phyloP scores from a whole-genome alignment of 2,888 invertebrate species.

The Euzophera pinguis region DNA sequence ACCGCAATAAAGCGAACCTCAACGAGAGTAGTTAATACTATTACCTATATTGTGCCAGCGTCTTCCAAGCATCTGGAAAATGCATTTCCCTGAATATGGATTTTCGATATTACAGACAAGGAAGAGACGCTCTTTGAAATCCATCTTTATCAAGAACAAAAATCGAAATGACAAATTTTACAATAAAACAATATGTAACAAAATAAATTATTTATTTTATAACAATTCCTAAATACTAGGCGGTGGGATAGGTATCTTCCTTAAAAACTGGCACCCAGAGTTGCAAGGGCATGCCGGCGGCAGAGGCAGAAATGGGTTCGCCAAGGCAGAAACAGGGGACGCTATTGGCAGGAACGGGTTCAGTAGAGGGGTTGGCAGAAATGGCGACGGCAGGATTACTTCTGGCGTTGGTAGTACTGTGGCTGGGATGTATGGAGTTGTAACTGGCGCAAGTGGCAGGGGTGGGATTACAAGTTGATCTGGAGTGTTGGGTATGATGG shows the following conservation, averaged over 20 bases:
- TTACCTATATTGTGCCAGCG: no score
- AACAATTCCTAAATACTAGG: constrained; percentile 40
- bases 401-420: background rate
- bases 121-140: no score
- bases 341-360: constrained; percentile 34
- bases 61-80: no score
- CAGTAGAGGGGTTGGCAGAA: constrained; percentile 20
- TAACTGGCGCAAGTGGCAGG: background rate
- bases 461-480: constrained; percentile 7
- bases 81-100: no score
- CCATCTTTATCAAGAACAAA: no score
- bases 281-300: constrained; percentile 35
- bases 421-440: background rate
- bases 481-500: background rate
- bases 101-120: no score
- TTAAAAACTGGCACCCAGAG: constrained; percentile 43
- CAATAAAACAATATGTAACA: background rate
- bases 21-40: no score
- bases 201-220: background rate
- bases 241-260: constrained; percentile 56
- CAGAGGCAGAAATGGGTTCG: constrained; percentile 31
- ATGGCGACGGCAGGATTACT: constrained; percentile 1
- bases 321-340: constrained; percentile 33
- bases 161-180: no score
- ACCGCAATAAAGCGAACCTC: no score